Percentiles rank a stretch among this genome's conserved stretches.
Conservation (phyloP, 2,888 invertebrate genomes). For the Ennomos fuscantarius region DNA sequence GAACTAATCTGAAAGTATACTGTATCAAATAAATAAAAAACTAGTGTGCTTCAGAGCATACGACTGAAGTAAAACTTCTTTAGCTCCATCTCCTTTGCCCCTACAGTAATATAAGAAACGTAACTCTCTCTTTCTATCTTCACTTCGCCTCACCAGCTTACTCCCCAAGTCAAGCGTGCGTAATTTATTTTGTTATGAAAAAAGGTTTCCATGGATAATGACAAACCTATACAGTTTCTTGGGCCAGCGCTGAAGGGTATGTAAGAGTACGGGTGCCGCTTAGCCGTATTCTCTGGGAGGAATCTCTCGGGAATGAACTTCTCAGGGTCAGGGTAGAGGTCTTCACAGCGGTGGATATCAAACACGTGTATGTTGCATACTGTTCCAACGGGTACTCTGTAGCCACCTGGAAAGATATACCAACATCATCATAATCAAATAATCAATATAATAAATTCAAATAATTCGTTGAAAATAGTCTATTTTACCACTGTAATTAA, state of each 20-base stretch:
- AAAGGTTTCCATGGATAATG: constrained; percentile 18
- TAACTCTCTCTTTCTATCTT: too few species aligned
- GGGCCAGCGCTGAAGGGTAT: constrained; percentile 89
- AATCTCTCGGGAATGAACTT: constrained; percentile 90
- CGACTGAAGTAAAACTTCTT: too few species aligned
- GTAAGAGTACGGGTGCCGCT: constrained; percentile 86
- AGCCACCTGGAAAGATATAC: constrained; percentile 63
- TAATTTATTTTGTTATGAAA: not conserved
- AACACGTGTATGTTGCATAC: constrained; percentile 80
- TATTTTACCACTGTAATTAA: too few species aligned
- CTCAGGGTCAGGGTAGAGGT: constrained; percentile 87
- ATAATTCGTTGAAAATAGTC: too few species aligned
- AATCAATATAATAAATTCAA: too few species aligned
- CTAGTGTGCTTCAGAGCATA: too few species aligned
- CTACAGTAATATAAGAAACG: too few species aligned
- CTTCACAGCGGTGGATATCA: constrained; percentile 86
- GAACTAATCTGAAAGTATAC: too few species aligned
- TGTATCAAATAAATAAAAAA: too few species aligned
- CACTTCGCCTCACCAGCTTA: too few species aligned
- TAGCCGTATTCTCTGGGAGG: constrained; percentile 79
- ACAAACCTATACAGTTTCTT: constrained; percentile 87
- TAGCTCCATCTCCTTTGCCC: too few species aligned
- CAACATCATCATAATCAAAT: not conserved
- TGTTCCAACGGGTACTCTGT: constrained; percentile 74
- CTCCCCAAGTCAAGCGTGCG: too few species aligned